These are phyloP conservation scores for Callionymus lyra DNA, from an alignment of 2,113 vertebrate species.

Conservation along the genomic window DNA sequence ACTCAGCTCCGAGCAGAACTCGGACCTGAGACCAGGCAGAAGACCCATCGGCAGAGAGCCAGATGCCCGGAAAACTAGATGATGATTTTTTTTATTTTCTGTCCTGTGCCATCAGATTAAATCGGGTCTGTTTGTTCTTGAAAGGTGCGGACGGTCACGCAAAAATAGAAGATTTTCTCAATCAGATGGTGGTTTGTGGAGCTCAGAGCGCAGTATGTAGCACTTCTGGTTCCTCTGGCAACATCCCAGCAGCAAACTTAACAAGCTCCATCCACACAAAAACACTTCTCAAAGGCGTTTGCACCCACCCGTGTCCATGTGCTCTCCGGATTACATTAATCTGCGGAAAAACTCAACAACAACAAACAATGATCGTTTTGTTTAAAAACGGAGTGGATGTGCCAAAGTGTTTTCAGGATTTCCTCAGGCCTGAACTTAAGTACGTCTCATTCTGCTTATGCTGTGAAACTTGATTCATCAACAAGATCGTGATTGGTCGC, in stretches of 20 bases:
- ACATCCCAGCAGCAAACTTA: conserved; percentile 27
- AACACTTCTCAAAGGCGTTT: conserved; percentile 20
- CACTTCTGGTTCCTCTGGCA: conserved; percentile 33
- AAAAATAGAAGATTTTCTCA: conserved; percentile 39
- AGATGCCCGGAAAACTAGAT: conserved; percentile 68
- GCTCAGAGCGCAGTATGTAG: conserved; percentile 36
- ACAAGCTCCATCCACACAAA: conserved; percentile 20
- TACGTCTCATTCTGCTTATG: conserved; percentile 34
- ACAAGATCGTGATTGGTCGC: no score
- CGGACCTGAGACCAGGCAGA: conserved; percentile 55
- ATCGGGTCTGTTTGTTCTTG: not conserved
- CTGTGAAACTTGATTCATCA: conserved; percentile 1
- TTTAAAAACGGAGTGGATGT: conserved; percentile 51
- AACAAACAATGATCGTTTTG: conserved; percentile 68
- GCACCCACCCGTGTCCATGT: conserved; percentile 35
- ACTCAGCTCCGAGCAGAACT: conserved; percentile 58
- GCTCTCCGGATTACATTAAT: conserved; percentile 55
- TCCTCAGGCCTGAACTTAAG: conserved; percentile 30
- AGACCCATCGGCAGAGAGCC: conserved; percentile 54
- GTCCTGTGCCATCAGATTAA: no score
- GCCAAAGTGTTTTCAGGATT: conserved; percentile 66
- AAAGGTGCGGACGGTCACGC: conserved; percentile 57
- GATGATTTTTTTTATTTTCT: not conserved
- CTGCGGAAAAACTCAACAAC: conserved; percentile 58
- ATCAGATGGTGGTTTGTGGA: conserved; percentile 46